Base-by-base conservation (phyloP, 2,113 vertebrate genomes). In the Channa maculata region DNA sequence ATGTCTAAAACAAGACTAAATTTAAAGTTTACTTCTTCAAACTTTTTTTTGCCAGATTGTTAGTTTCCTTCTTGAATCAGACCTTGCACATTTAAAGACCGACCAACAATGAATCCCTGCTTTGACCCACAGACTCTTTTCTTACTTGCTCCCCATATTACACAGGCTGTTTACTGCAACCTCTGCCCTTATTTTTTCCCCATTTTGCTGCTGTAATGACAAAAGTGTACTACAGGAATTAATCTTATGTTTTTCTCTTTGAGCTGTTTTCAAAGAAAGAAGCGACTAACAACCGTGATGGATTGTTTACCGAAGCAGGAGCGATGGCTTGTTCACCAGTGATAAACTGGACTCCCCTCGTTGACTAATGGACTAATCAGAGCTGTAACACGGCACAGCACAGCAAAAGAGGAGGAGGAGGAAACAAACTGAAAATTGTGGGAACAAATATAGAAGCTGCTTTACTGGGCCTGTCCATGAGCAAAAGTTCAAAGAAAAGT, bases 301-400 rank as follows among this genome's bases (percentile, higher is more conserved):
- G 82, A 89, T 85, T 2, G 41, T 11, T 59, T 37, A 2, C 5
- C 0, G 15, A 46, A 65, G 79, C 70, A 0, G 60, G 39, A 67
- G 66, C 60, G 71, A 89, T 64, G 85, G 79, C 79, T 83, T 24
- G 70, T 68, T 80, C 54, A 0, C 54, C 11, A 45, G 65, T 83
- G 87, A 89, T 89, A 36, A 87, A 89, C 77, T 74, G 77, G 72
- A 73, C 59, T 79, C 74, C 33, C 70, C 65, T 83, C 76, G 60
- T 67, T 77, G 85, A 87, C 70, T 85, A 85, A 89, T 87, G 80
- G 82, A 68, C 71, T 64, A 71, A 83, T 81, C 77, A 44, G 36
- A 62, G 62, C 57, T 5, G 55, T 33, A 49, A 54, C 45, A 41
- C 39, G 8, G 50, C 46, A n/a, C 39, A 11, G 50, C 46, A n/a